Evolutionary conservation across 1,140 invertebrate genomes (phyloP).

Genomic region (Danaus plexippus): DNA sequence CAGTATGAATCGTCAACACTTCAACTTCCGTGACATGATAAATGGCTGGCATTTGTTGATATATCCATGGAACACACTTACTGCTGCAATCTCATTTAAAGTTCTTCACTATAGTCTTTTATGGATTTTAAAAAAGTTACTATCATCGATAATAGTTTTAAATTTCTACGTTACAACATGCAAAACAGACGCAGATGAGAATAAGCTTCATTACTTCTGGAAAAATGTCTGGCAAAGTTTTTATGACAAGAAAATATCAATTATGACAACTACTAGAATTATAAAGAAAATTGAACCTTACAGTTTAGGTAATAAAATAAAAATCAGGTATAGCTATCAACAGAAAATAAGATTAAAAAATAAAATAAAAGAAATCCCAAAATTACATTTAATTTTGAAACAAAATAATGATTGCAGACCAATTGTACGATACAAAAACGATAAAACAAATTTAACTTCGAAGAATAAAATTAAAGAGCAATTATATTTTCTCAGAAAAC

Average conservation of each 20-base stretch:
- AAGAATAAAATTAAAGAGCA: conserved; percentile 53
- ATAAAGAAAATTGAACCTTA: conserved; percentile 40
- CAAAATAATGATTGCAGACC: conserved; percentile 51
- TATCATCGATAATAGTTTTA: conserved; percentile 54
- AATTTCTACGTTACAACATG: conserved; percentile 66
- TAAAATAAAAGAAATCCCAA: conserved; percentile 49
- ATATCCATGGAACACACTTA: conserved; percentile 34
- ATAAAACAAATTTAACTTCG: conserved; percentile 25
- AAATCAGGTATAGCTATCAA: conserved; percentile 26
- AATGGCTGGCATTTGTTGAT: conserved; percentile 55
- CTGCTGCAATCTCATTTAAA: conserved; percentile 15
- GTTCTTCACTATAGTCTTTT: conserved; percentile 36
- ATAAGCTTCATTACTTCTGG: conserved; percentile 62
- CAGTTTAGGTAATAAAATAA: conserved; percentile 37
- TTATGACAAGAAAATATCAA: conserved; percentile 50
- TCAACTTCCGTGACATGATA: conserved; percentile 32
- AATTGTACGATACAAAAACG: conserved; percentile 61
- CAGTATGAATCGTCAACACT: conserved; percentile 57
- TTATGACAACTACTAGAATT: conserved; percentile 38
- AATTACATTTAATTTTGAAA: conserved; percentile 62
- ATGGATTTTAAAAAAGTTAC: conserved; percentile 53
- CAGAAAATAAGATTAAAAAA: conserved; percentile 38
- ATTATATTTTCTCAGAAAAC: conserved; percentile 40
- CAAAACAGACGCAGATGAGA: conserved; percentile 60
- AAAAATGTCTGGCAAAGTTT: conserved; percentile 65